Conservation (phyloP, 2,888 invertebrate genomes). For the Drosophila austrosaltans region DNA sequence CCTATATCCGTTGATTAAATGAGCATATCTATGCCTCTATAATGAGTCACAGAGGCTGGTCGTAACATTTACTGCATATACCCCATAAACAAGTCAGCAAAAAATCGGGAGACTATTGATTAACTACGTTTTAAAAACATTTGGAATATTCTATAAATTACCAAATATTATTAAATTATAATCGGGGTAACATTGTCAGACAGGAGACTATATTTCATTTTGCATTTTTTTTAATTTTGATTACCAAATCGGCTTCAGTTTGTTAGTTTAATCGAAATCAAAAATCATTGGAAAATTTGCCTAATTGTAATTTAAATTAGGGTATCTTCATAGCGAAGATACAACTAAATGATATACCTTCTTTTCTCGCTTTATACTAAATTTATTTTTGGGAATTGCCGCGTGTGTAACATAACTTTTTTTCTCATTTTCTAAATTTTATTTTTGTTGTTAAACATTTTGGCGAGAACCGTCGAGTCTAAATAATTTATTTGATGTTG, state of each 20-base stretch:
- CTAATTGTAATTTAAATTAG: neutral
- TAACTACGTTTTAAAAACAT: no score
- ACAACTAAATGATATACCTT: constrained; percentile 22
- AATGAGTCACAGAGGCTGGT: neutral
- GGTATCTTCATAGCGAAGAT: neutral
- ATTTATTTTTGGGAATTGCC: constrained; percentile 35
- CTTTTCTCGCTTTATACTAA: constrained; percentile 60
- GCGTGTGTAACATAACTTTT: constrained; percentile 33
- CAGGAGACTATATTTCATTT: no score
- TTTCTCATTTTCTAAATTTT: constrained; percentile 1
- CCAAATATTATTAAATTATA: no score
- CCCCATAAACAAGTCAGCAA: no score
- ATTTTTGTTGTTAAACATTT: constrained; percentile 59
- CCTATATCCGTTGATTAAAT: neutral
- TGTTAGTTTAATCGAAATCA: no score
- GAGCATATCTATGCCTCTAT: neutral
- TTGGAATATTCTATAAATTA: no score
- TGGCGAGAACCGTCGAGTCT: constrained; percentile 18
- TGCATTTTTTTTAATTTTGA: no score
- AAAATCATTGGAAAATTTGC: no score
- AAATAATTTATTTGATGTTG: constrained; percentile 38
- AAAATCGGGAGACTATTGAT: no score
- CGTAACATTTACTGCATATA: no score
- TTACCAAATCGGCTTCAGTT: no score
- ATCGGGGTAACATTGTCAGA: no score